phyloP scores from a whole-genome alignment of 2,797 vertebrate species.

The Sparus aurata region DNA sequence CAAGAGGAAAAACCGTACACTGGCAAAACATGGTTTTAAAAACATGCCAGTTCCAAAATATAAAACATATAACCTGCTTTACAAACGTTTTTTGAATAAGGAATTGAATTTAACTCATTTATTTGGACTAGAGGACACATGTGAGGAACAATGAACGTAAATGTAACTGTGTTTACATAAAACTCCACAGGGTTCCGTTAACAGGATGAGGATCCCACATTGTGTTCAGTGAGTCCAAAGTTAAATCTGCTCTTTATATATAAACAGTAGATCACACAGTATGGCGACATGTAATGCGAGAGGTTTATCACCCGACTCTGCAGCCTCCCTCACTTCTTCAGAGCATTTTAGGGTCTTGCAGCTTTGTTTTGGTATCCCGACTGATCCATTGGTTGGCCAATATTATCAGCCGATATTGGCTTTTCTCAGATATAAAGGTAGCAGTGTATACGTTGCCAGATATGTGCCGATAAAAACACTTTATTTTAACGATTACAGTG shows the following conservation, averaged over 20 bases:
- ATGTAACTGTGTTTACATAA: background rate
- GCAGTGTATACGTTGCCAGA: too few relatives aligned
- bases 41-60: background rate
- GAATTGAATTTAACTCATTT: background rate
- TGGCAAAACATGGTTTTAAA: background rate
- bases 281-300: background rate
- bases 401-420: too few relatives aligned
- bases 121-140: too few relatives aligned
- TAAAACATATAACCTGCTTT: background rate
- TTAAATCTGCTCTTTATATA: background rate
- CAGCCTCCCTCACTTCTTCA: background rate
- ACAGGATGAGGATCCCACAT: too few relatives aligned
- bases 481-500: too few relatives aligned
- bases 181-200: background rate
- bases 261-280: background rate
- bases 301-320: background rate
- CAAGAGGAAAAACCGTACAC: background rate
- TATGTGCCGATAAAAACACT: too few relatives aligned
- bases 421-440: too few relatives aligned
- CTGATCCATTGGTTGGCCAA: too few relatives aligned
- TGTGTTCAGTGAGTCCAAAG: background rate
- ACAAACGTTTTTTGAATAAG: background rate
- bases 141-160: background rate
- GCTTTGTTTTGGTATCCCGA: background rate
- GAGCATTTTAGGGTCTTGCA: background rate